A percentile compares a stretch with the other conserved stretches of the same genome.
These are phyloP conservation scores for Zoanthus sansibaricus DNA, from an alignment of 92 coral and sea anemone species.

Conservation along the genomic window DNA sequence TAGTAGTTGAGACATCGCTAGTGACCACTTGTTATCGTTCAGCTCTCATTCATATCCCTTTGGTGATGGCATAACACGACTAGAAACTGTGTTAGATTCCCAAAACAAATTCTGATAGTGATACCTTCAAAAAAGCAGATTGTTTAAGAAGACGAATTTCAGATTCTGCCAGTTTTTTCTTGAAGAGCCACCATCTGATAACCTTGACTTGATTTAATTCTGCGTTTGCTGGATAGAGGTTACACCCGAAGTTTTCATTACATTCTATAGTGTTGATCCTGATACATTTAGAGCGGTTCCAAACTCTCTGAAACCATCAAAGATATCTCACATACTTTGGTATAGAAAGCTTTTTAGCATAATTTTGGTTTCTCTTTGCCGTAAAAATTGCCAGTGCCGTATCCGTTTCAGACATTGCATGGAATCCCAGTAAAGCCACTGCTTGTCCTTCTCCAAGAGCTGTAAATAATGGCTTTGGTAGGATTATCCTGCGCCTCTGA, in stretches of 20 bases:
- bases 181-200: conserved; percentile 5
- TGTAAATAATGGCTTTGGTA: neutral
- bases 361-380: neutral
- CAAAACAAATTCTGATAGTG: neutral
- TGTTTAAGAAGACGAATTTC: neutral
- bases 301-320: neutral
- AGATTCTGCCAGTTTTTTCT: neutral
- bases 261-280: neutral
- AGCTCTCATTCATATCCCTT: neutral
- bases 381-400: neutral
- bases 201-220: conserved; percentile 5
- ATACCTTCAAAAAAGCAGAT: neutral
- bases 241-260: neutral
- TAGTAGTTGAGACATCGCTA: neutral
- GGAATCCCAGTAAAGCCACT: neutral
- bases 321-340: neutral
- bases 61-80: neutral
- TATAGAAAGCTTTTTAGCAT: neutral
- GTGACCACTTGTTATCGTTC: too few relatives aligned
- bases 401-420: neutral
- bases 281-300: neutral
- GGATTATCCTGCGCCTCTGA: neutral
- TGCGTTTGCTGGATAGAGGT: neutral
- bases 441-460: neutral
- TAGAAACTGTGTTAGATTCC: neutral